Evolutionary conservation across 2,113 vertebrate genomes (phyloP), one percentile per base, ranked within the genome.

Genomic region (Lamprotornis superbus): DNA sequence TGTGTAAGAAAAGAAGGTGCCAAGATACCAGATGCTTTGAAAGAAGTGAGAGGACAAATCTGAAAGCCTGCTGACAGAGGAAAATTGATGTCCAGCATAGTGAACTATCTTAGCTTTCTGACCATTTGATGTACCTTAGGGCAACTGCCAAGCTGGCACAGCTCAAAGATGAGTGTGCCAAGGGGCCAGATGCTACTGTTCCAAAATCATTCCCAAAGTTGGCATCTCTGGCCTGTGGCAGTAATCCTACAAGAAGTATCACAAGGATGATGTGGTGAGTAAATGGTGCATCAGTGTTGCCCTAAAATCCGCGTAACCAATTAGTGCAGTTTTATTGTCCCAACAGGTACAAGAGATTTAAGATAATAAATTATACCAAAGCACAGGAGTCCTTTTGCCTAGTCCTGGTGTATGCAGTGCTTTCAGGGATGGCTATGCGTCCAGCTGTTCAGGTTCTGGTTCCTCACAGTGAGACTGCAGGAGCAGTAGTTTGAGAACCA

Each of bases 171-270:
- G 4, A 55, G 31, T 59, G 37, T 94, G 89, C 87, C 89, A 93
- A 78, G 25, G 63, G 83, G 37, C 78, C 96, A 96, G 89, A 74
- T 95, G 91, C 70, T 92, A 15, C 57, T 86, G 16, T 76, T 95
- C 75, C 75, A 86, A 81, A 94, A 94, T 49, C 49, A 64, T 75
- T 94, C 65, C 83, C 71, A 52, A 79, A 80, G 20, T 31, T 86
- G 47, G 42, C 33, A 35, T 93, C 50, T 77, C 39, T 87, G 50
- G 28, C 11, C 57, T 80, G 39, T 61, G 52, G 60, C 83, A 82
- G 64, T 47, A 83, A 68, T 91, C 47, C 18, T 44, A 11, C 55
- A 74, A 77, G 67, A 50, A 81, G 18, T 57, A 61, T 39, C 31
- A 65, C 61, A 53, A 75, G 39, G 40, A 69, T 46, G 37, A 56